Evolutionary conservation across 1,140 invertebrate species (phyloP).

Genomic region (Eupristina koningsbergeri): DNA sequence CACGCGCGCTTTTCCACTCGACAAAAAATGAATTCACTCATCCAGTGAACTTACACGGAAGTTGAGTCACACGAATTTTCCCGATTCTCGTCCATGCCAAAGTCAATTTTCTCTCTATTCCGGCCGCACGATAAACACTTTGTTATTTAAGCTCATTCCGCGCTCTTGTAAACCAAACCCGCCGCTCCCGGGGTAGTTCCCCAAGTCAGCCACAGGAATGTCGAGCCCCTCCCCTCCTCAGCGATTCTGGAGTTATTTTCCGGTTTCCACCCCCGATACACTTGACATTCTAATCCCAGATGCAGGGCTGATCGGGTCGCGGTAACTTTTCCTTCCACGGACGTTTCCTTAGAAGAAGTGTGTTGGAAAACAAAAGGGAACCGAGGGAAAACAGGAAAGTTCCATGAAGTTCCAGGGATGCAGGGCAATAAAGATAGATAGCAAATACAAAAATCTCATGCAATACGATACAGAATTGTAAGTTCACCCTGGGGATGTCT

Average conservation of each 20-base stretch:
- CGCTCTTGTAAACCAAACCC: background rate
- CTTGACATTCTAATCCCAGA: slow-evolving; percentile 45
- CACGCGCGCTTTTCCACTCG: background rate
- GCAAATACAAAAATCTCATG: background rate
- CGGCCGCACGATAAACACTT: slow-evolving; percentile 27
- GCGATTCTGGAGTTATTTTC: slow-evolving; percentile 18
- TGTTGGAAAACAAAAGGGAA: slow-evolving; percentile 16
- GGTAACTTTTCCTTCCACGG: background rate
- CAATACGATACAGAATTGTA: background rate
- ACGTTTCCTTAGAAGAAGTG: background rate
- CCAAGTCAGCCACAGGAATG: slow-evolving; percentile 41
- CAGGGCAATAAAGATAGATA: slow-evolving; percentile 29
- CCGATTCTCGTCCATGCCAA: background rate
- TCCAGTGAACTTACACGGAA: background rate
- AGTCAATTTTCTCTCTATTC: slow-evolving; percentile 10
- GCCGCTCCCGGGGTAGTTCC: background rate
- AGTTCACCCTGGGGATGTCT: background rate
- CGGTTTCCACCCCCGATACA: background rate
- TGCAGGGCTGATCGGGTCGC: background rate
- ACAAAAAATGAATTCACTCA: background rate
- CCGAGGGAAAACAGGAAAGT: slow-evolving; percentile 13
- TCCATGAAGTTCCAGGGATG: slow-evolving; percentile 41
- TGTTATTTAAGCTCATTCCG: slow-evolving; percentile 6
- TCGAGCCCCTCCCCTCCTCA: background rate
- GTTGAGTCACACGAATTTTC: background rate